Base-by-base conservation (phyloP, 2,113 vertebrate genomes). In the Syrmaticus mikado region DNA sequence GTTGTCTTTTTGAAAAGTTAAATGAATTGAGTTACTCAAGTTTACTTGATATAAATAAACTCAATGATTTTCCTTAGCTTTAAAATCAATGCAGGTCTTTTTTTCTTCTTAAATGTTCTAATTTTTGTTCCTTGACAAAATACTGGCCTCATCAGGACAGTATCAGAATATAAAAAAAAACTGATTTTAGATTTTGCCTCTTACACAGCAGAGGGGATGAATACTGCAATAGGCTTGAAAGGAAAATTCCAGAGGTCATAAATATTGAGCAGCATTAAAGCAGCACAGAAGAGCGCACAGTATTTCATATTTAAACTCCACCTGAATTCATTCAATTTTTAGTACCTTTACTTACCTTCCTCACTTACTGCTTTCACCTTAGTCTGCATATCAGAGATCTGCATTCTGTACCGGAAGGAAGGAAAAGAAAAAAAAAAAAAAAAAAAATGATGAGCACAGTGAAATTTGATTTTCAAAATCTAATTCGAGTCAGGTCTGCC, bases 231-330 rank as follows among this genome's bases (percentile, higher is more conserved):
- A 50, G 20, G 8, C 53, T 30, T 62, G 61, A 27, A 71, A 80
- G 22, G 36, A 81, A 81, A 77, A 55, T 53, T 77, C 73, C 38
- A 36, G 58, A 28, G 11, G 27, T 86, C 32, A 43, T 52, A 61
- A 96, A 73, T 43, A 85, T 41, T 40, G 73, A 92, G 55, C 32
- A 71, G 43, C 21, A 38, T 22, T 71, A 87, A 78, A 82, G 28
- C 19, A 36, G 28, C 20, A 46, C 28, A 41, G 62, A 46, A 53
- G 18, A 22, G 25, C 2, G 13, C 11, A 52, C 13, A 25, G 21
- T 13, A 25, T 34, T 27, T 41, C 11, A 83, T 32, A 66, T 30
- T 19, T 40, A 62, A 89, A 13, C 12, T 10, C 16, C 19, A 15
- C 45, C 50, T 34, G 28, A 81, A 81, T 55, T 50, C 21, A 34